Base-by-base conservation (phyloP, 2,113 vertebrate genomes). In the Pachypanchax playfairii region DNA sequence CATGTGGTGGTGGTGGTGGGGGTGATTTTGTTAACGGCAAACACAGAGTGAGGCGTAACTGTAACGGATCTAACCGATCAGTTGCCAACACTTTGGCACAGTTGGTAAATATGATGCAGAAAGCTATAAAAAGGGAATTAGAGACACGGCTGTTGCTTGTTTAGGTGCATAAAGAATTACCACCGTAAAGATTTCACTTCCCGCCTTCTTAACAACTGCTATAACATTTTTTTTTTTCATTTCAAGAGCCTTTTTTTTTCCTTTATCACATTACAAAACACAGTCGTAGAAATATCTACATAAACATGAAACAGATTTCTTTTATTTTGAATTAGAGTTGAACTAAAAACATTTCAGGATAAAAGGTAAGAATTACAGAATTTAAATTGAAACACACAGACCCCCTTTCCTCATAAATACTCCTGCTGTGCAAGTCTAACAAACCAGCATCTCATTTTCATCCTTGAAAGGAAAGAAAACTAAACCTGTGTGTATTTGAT, bases 11-110 rank as follows among this genome's bases (percentile, higher is more conserved):
- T n/a, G n/a, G n/a, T n/a, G n/a, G n/a, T 1, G 2, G 39, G 33
- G 47, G n/a, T 47, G 56, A 67, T 77, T n/a, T 62, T 60, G 48
- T 65, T 20, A 25, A 51, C 58, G 46, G 22, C 52, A 63, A 48
- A 49, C 0, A 10, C 1, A 25, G 28, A 55, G 3, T 14, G 53
- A 61, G 43, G n/a, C 21, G 10, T 25, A 28, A 28, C 22, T 6
- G 55, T 25, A 17, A 24, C 20, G 20, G 18, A 58, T 41, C 24
- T 43, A 46, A 59, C 42, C 12, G 42, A 51, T 67, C 3, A 11
- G 22, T 14, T 33, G 26, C 17, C 33, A 66, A 24, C 54, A 39
- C 26, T 47, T 53, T 53, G 5, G 5, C 20, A 17, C 1, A 4
- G 26, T 9, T 57, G 31, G 46, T 36, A 52, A 36, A 20, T 61